Evolutionary conservation across 2,888 invertebrate genomes (phyloP), one percentile per base, ranked within the genome.

Genomic region (Laothoe populi): DNA sequence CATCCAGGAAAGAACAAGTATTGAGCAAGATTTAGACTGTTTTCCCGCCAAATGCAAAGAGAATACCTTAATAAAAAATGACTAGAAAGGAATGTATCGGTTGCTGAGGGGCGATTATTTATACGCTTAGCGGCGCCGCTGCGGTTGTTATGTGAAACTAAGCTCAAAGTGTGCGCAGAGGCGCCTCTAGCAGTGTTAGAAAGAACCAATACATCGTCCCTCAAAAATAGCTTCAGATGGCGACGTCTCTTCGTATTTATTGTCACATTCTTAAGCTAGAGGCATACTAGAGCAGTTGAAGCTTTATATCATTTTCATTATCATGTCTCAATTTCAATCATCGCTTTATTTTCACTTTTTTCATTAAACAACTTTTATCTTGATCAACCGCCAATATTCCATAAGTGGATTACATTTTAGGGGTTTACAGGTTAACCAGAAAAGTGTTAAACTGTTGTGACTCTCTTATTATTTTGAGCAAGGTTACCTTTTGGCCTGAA

Each of bases 81-180:
- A 91, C 91, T 91, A 91, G 91, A 90, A 77, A 85, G 91, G 90
- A 92, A 92, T 90, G 91, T 90, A 78, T 83, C 73, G 80, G 79
- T 81, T 84, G 86, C 26, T 58, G 24, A 48, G 59, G 57, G 58
- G 40, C 38, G 46, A 44, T 40, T 35, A 19, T 35, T 19, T n/a
- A 1, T 42, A 23, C 24, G 40, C 57, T 57, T 35, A 40, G 40
- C 45, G 48, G 21, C n/a, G 42, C 57, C 40, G 23, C 57, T 40
- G 38, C 21, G 23, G n/a, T n/a, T 42, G 24, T 40, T 23, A 40
- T 40, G 24, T 24, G 23, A 42, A 24, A 38, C 42, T 42, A 24
- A 24, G 40, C 38, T 40, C 38, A 42, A 38, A 42, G n/a, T 58
- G 3, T 40, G n/a, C 42, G 40, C 38, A 38, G 42, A 21, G 42